Evolutionary conservation across 2,113 vertebrate genomes (phyloP).

Genomic region (Lethenteron reissneri): DNA sequence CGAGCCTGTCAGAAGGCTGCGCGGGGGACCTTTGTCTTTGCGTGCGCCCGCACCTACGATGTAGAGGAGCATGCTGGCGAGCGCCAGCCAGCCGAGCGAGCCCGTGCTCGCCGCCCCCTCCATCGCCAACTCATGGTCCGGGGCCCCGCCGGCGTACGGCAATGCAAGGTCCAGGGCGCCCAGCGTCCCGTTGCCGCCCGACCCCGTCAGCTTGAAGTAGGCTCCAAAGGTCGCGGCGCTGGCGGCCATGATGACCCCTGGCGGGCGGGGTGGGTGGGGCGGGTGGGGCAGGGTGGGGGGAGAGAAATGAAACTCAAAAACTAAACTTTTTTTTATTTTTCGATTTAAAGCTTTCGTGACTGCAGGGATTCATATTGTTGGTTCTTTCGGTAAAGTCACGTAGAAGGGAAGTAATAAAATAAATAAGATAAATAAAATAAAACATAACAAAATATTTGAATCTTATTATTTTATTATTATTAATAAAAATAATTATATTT

Average conservation of each 20-base stretch:
- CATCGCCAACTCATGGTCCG: slow-evolving; percentile 7
- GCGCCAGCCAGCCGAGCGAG: slow-evolving; percentile 46
- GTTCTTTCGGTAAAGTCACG: too few relatives aligned
- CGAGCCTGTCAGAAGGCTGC: background rate
- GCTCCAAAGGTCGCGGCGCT: slow-evolving; percentile 44
- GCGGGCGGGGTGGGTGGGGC: background rate
- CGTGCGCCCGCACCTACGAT: slow-evolving; percentile 36
- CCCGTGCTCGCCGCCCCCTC: background rate
- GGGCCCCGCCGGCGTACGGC: slow-evolving; percentile 4
- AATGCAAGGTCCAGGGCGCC: background rate
- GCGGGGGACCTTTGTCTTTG: background rate
- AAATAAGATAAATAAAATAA: too few relatives aligned
- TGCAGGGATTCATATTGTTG: too few relatives aligned
- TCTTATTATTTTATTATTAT: too few relatives aligned
- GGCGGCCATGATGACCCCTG: slow-evolving; percentile 47
- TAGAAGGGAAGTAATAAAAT: too few relatives aligned
- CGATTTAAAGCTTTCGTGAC: too few relatives aligned
- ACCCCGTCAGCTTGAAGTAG: slow-evolving; percentile 41
- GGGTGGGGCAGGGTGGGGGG: background rate
- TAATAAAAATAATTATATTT: too few relatives aligned
- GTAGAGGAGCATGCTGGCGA: slow-evolving; percentile 52
- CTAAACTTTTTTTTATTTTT: background rate
- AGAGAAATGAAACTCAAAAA: background rate
- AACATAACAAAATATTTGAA: too few relatives aligned
- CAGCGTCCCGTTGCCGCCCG: slow-evolving; percentile 15